phyloP scores from a whole-genome alignment of 2,888 invertebrate species.

The Seira ritae region DNA sequence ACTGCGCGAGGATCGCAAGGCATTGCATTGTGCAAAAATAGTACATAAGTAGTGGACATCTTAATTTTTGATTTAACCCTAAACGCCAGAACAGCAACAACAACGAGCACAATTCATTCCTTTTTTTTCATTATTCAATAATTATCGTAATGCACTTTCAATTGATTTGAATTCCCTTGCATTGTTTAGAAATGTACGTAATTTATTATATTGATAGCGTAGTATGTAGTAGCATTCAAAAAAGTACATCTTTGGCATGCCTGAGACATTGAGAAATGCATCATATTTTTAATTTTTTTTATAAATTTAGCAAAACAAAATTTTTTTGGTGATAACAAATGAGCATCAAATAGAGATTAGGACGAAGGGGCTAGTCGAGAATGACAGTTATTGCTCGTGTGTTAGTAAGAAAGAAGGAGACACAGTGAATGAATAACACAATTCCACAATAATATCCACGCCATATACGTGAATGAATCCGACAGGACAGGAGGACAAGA shows the following conservation, averaged over 20 bases:
- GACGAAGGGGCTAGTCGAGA: conserved; percentile 19
- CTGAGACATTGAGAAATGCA: too few relatives aligned
- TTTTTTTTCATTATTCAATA: background rate
- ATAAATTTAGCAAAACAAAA: too few relatives aligned
- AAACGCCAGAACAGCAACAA: background rate
- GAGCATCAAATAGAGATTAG: background rate
- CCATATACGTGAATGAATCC: conserved; percentile 4
- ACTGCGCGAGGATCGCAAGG: background rate
- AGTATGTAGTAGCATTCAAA: background rate
- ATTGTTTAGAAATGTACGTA: background rate
- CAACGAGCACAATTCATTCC: background rate
- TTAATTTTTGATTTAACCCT: background rate
- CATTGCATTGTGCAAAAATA: conserved; percentile 5
- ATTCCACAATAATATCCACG: background rate
- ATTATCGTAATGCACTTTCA: conserved; percentile 6
- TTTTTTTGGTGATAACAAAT: too few relatives aligned
- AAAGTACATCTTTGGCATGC: background rate
- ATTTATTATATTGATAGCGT: background rate
- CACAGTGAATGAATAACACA: conserved; percentile 5
- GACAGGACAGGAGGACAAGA: background rate
- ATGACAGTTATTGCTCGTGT: conserved; percentile 9
- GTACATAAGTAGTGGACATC: background rate
- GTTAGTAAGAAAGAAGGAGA: conserved; percentile 2
- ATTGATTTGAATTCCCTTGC: background rate
- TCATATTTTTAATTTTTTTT: too few relatives aligned